Evolutionary conservation across 2,888 invertebrate genomes (phyloP), one percentile per base, ranked within the genome.

Genomic region (Drosophila fungiperda): DNA sequence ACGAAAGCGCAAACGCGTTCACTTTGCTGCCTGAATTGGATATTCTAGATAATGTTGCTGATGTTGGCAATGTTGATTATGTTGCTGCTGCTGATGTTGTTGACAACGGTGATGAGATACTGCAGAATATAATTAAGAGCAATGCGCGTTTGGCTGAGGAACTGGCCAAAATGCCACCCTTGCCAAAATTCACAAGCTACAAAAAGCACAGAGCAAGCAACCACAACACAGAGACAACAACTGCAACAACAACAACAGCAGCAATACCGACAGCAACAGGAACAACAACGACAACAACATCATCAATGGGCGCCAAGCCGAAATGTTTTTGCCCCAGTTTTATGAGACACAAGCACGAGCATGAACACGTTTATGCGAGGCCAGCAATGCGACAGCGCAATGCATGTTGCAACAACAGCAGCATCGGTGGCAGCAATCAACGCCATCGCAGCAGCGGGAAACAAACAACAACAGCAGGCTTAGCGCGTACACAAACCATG

Each of bases 131-230:
- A 29, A 91, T 83, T 42, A 83, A 82, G n/a, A 92, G 92, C 71
- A 92, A 91, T 52, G 87, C 89, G 60, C 86, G 91, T 9, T 76
- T 92, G 68, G 82, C 89, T 32, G 69, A 71, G 65, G 87, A 92
- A 68, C 71, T 91, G 82, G 90, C 91, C 49, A 92, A 92, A 83
- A 92, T 92, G 82, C 90, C 85, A 9, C 92, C 92, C 40, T 53
- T 92, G 68, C 90, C 92, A 15, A 83, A 83, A 59, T 20, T 88
- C 42, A 66, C 78, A 20, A 71, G 77, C 66, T 78, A 80, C 57
- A 85, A 72, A 23, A 80, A 66, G 67, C 59, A 69, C 52, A 73
- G 65, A 67, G 29, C 55, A 58, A 55, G 59, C 54, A 69, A 20
- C 60, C 57, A 40, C 54, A 66, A 62, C 20, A 23, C 69, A 45